Base-by-base conservation (phyloP, 2,797 vertebrate species). In the Oceanodroma leucorhoa region DNA sequence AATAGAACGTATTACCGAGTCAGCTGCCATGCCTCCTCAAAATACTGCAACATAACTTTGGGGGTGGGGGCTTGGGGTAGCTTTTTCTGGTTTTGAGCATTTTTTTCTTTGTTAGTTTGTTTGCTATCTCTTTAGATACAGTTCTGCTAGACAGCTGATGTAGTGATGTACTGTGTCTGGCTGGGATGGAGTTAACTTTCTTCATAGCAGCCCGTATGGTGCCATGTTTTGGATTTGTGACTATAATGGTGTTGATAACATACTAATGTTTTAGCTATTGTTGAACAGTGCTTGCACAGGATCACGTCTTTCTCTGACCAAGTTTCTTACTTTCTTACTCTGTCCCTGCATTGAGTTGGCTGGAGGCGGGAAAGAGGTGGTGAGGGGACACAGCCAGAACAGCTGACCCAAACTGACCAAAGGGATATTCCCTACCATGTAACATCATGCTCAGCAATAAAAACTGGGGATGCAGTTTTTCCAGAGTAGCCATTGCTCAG, bases 41-140 rank as follows among this genome's bases (percentile, higher is more conserved):
- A 80, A 65, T 40, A 45, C 18, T 30, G 18, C 9, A 73, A 11
- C 5, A 6, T 14, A 64, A 13, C 15, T 85, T 69, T 58, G 8
- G 3, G 3, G 1, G 2, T 53, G 10, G 7, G 14, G 2, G 34
- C 20, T 50, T 76, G 40, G 11, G 8, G 5, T 12, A 75, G n/a
- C 1, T 57, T 86, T 64, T 57, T 30, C 10, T 60, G 17, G 2
- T 2, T 60, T 45, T 48, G 2, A 46, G 14, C 2, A 4, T 5
- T 48, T 50, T 79, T 65, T 83, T 51, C 21, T 69, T 57, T 50
- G 2, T 38, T 70, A 7, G 9, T n/a, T 82, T 85, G 4, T 41
- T 60, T 66, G 6, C 22, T 77, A 0, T 45, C 24, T 73, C 30
- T 66, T 90, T 57, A 75, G 14, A 55, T 20, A 71, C 5, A 57